These are phyloP conservation scores for Lasius fuliginosus DNA, from an alignment of 2,888 invertebrate genomes.

Conservation along the genomic window DNA sequence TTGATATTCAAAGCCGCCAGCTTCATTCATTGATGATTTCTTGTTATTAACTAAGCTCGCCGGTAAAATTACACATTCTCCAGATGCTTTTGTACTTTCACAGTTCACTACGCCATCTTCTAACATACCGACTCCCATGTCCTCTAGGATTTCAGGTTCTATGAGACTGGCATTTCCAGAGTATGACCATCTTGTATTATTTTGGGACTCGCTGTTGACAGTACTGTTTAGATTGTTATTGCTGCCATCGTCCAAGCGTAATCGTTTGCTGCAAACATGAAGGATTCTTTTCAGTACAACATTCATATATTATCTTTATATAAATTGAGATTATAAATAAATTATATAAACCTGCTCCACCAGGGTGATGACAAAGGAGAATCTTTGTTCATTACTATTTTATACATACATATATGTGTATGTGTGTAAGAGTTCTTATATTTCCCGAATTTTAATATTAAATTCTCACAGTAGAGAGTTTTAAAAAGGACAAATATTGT, in stretches of 20 bases:
- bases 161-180: constrained; percentile 83
- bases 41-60: constrained; percentile 70
- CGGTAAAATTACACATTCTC: constrained; percentile 81
- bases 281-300: background rate
- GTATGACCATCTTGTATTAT: constrained; percentile 80
- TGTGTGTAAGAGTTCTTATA: background rate
- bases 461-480: background rate
- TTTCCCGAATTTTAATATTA: constrained; percentile 1
- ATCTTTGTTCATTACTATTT: constrained; percentile 56
- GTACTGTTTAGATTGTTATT: constrained; percentile 82
- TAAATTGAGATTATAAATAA: background rate
- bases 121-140: constrained; percentile 89
- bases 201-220: constrained; percentile 76
- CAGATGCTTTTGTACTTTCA: constrained; percentile 81
- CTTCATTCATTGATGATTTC: constrained; percentile 65
- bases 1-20: constrained; percentile 71
- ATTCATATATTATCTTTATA: background rate
- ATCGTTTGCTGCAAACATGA: constrained; percentile 79
- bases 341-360: constrained; percentile 74
- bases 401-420: background rate
- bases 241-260: constrained; percentile 82
- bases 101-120: constrained; percentile 87
- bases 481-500: constrained; percentile 27
- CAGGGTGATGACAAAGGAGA: constrained; percentile 65
- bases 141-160: constrained; percentile 87